These are phyloP conservation scores for Gallinago nigripennis DNA, from an alignment of 2,797 vertebrate genomes.

Conservation along the genomic window DNA sequence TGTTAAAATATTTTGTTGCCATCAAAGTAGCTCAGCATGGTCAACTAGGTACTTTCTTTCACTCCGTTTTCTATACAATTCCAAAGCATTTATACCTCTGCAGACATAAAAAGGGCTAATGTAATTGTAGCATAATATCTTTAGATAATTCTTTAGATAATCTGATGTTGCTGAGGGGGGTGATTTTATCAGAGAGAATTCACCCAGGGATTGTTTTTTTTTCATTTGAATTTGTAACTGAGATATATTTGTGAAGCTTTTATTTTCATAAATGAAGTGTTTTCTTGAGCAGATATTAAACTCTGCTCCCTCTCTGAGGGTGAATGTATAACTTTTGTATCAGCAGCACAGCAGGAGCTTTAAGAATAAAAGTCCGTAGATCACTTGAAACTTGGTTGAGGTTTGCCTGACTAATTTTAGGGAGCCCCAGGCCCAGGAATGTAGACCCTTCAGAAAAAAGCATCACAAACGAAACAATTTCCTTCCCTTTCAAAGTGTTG, in stretches of 20 bases:
- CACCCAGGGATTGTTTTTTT: not conserved
- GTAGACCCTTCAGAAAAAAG: not conserved
- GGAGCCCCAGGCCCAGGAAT: not conserved
- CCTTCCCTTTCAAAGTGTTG: not conserved
- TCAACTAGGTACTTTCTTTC: not conserved
- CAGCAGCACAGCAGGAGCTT: not conserved
- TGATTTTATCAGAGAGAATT: not conserved
- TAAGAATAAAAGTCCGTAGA: not conserved
- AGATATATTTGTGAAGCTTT: not conserved
- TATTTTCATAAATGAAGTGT: not conserved
- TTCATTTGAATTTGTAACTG: not conserved
- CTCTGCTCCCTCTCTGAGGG: not conserved
- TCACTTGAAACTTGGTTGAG: not conserved
- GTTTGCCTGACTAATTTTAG: not conserved
- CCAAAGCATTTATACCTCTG: not conserved
- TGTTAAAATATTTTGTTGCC: not conserved
- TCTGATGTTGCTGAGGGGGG: not conserved
- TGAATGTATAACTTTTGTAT: not conserved
- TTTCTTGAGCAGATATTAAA: not conserved
- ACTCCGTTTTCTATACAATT: not conserved
- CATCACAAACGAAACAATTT: not conserved
- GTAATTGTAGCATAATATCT: not conserved
- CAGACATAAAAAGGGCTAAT: not conserved
- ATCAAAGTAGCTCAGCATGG: not conserved
- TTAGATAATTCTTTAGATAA: not conserved